phyloP scores from a whole-genome alignment of 2,888 invertebrate species.

The Polyommatus icarus region DNA sequence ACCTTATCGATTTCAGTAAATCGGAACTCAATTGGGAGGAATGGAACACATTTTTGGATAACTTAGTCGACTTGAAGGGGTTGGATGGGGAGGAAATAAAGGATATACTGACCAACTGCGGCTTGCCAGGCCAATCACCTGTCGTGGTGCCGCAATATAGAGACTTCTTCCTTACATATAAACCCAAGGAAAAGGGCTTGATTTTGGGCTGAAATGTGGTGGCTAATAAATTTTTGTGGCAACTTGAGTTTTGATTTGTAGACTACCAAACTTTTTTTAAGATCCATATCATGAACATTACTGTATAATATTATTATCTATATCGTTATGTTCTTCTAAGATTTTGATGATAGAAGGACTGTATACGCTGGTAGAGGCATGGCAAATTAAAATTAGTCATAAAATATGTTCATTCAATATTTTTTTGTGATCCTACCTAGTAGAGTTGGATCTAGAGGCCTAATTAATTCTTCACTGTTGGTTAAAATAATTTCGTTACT shows the following conservation, averaged over 20 bases:
- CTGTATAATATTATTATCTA: too few species aligned
- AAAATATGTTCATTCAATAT: too few species aligned
- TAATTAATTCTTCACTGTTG: too few species aligned
- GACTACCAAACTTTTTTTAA: not conserved
- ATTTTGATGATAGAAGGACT: too few species aligned
- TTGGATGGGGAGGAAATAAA: conserved; percentile 49
- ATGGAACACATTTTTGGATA: conserved; percentile 55
- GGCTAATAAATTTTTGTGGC: conserved; percentile 1
- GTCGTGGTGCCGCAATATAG: conserved; percentile 58
- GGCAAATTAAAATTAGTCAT: too few species aligned
- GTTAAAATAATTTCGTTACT: too few species aligned
- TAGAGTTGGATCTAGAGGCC: too few species aligned
- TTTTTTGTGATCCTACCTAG: too few species aligned
- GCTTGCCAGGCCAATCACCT: conserved; percentile 55
- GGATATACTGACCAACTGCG: conserved; percentile 58
- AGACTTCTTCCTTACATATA: conserved; percentile 57
- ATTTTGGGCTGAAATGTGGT: not conserved
- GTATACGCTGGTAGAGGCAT: too few species aligned
- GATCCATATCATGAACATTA: too few species aligned
- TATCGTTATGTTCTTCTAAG: too few species aligned
- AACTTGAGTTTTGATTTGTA: not conserved
- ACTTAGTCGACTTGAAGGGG: conserved; percentile 52
- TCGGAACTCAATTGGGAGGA: conserved; percentile 58
- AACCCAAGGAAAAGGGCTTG: conserved; percentile 51
- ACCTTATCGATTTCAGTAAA: conserved; percentile 54